Percentiles rank a stretch among this genome's conserved stretches.
These are phyloP conservation scores for Eidolon helvum DNA, from an alignment of 2,113 vertebrate genomes.

Conservation along the genomic window DNA sequence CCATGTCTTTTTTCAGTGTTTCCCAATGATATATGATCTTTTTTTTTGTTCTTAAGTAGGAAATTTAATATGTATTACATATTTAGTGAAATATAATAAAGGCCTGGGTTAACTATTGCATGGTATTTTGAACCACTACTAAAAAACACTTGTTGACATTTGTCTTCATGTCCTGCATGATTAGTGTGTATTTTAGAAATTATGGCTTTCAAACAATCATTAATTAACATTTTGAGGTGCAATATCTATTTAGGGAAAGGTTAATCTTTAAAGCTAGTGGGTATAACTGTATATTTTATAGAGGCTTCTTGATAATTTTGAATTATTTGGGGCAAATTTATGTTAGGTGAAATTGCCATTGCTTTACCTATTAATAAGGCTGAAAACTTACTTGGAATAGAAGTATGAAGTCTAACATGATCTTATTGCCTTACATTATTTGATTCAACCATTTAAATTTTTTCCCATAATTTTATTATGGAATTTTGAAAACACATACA, in stretches of 20 bases:
- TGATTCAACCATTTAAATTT: background rate
- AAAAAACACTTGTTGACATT: background rate
- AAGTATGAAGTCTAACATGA: background rate
- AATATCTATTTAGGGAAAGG: background rate
- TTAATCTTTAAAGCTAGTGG: background rate
- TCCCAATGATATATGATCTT: background rate
- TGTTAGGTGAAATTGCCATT: background rate
- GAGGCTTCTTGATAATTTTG: background rate
- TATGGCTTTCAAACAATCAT: background rate
- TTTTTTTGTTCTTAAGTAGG: background rate
- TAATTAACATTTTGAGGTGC: background rate
- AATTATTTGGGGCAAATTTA: background rate
- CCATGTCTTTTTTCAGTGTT: background rate
- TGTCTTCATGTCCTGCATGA: background rate
- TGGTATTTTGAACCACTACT: background rate
- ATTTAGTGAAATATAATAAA: background rate
- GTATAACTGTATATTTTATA: background rate
- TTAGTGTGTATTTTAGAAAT: background rate
- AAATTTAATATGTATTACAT: background rate
- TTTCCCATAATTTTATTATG: background rate
- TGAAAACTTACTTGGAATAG: background rate
- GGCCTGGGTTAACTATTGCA: background rate
- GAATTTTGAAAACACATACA: background rate
- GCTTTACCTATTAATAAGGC: background rate
- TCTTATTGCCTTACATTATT: conserved; percentile 18